Conservation (phyloP, 2,797 vertebrate species). For the Xenentodon cancila region DNA sequence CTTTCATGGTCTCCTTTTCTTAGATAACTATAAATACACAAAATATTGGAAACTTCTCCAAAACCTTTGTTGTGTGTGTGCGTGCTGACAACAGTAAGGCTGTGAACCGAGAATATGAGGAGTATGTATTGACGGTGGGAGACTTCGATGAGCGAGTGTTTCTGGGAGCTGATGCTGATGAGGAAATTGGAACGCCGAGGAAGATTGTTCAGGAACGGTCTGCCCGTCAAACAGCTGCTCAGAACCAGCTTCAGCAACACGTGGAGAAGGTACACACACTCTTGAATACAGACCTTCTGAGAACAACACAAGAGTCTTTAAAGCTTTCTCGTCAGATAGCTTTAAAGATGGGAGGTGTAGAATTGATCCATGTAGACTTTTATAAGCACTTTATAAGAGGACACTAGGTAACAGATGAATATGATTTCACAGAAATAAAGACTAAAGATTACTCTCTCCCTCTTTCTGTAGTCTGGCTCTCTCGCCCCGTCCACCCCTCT, state of each 20-base stretch:
- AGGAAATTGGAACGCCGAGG: constrained; percentile 94
- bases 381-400: too few species aligned
- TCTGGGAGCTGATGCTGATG: constrained; percentile 93
- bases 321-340: too few species aligned
- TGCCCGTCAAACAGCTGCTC: constrained; percentile 68
- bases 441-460: neutral
- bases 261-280: constrained; percentile 88
- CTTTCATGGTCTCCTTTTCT: too few species aligned
- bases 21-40: too few species aligned
- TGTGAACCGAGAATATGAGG: constrained; percentile 95
- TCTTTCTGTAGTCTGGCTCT: constrained; percentile 81
- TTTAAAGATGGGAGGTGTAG: too few species aligned
- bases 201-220: constrained; percentile 80
- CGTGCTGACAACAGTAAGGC: constrained; percentile 85
- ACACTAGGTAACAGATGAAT: too few species aligned
- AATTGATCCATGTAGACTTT: too few species aligned
- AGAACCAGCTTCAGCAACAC: constrained; percentile 89
- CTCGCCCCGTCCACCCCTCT: constrained; percentile 95
- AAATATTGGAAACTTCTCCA: too few species aligned
- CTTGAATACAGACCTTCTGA: neutral
- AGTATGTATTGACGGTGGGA: constrained; percentile 94
- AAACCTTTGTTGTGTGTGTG: too few species aligned
- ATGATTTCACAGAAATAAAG: too few species aligned
- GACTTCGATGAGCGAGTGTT: constrained; percentile 99
- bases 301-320: neutral